Evolutionary conservation across 2,888 invertebrate genomes (phyloP).

Genomic region (Oxystoma pomonae): DNA sequence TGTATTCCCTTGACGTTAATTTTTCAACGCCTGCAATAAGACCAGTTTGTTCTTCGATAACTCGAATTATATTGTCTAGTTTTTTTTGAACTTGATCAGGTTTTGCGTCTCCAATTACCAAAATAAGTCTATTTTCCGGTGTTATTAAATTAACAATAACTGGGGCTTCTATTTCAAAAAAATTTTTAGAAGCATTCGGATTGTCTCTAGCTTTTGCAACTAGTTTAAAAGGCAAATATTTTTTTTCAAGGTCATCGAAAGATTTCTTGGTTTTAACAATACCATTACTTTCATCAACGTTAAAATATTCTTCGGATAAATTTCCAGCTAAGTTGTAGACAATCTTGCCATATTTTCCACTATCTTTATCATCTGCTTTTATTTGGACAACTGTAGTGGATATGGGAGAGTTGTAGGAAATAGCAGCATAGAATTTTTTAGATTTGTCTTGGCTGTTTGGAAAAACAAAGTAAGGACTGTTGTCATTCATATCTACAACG

Average conservation of each 20-base stretch:
- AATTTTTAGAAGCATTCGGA: constrained; percentile 60
- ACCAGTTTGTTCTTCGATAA: constrained; percentile 69
- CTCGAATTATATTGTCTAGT: constrained; percentile 54
- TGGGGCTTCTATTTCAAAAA: constrained; percentile 59
- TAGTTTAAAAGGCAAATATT: constrained; percentile 69
- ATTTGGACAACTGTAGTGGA: constrained; percentile 76
- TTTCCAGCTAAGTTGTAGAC: constrained; percentile 57
- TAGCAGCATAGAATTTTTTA: constrained; percentile 77
- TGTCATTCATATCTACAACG: constrained; percentile 86
- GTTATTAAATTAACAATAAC: constrained; percentile 76
- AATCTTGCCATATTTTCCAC: constrained; percentile 76
- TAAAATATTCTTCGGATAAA: constrained; percentile 60
- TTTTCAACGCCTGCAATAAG: constrained; percentile 78
- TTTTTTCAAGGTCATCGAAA: constrained; percentile 62
- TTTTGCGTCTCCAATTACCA: constrained; percentile 71
- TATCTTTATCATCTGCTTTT: constrained; percentile 82
- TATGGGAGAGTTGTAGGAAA: constrained; percentile 68
- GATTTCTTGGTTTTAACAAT: constrained; percentile 70
- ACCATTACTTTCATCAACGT: constrained; percentile 70
- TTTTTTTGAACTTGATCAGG: constrained; percentile 62
- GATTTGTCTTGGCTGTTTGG: constrained; percentile 48
- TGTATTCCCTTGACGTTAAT: constrained; percentile 70
- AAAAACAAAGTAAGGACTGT: constrained; percentile 76
- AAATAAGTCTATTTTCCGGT: constrained; percentile 70
- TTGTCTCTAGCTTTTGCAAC: constrained; percentile 71